Percentiles rank a stretch among this genome's conserved stretches.
phyloP scores from a whole-genome alignment of 1,140 invertebrate genomes.

The Adoxophyes honmai region DNA sequence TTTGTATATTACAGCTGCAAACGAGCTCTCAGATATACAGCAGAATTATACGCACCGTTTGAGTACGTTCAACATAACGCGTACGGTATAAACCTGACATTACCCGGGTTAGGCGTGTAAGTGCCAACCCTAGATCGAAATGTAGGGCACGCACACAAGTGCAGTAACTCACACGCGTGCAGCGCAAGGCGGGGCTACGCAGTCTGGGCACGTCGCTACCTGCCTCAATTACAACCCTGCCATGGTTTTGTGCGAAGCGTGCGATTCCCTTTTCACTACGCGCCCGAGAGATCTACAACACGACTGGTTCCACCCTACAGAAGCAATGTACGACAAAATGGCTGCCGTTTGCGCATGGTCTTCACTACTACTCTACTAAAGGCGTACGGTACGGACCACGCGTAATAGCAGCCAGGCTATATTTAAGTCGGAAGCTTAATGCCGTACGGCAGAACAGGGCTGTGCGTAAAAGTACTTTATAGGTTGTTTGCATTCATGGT shows the following conservation, averaged over 20 bases:
- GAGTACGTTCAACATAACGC: conserved; percentile 19
- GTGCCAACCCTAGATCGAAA: conserved; percentile 31
- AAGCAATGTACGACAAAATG: no score
- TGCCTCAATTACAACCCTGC: conserved; percentile 22
- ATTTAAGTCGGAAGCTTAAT: conserved; percentile 31
- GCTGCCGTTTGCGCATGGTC: no score
- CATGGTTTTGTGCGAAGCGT: background rate
- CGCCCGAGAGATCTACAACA: no score
- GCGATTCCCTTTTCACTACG: no score
- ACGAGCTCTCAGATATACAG: no score
- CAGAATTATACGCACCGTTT: background rate
- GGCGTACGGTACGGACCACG: no score
- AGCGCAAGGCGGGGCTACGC: conserved; percentile 20
- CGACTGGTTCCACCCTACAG: no score
- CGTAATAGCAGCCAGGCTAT: conserved; percentile 20
- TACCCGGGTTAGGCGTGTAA: conserved; percentile 17
- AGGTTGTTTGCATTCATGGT: conserved; percentile 14
- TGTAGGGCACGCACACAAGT: conserved; percentile 44
- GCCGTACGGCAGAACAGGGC: conserved; percentile 17
- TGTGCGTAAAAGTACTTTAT: conserved; percentile 27
- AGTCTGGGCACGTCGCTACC: conserved; percentile 26
- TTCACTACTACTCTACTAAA: no score
- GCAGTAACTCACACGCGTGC: conserved; percentile 24
- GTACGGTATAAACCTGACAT: conserved; percentile 26
- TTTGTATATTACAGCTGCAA: no score